Base-by-base conservation (phyloP, 2,797 vertebrate genomes). In the Rhincodon typus region DNA sequence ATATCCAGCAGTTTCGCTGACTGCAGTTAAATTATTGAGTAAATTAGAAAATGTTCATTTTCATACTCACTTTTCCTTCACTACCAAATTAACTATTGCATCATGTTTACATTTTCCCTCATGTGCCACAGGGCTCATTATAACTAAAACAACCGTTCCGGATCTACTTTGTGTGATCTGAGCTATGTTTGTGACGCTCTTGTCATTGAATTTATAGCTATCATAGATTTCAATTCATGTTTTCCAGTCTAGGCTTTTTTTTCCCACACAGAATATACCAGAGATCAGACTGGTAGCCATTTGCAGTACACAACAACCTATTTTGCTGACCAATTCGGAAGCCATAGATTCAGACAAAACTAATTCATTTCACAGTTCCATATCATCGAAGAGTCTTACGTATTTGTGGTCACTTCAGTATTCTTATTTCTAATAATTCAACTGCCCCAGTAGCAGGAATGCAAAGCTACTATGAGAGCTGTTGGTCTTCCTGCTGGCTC, bases 291-390 rank as follows among this genome's bases (percentile, higher is more conserved):
- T 94, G 38, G 17, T 46, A 50, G 66, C 42, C 67, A 94, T 94
- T 94, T 94, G 93, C 93, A 94, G 93, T 70, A 25, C 10, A 94
- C 66, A 94, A 50, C 67, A 42, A 94, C 42, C 93, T 67, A 94
- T 38, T 94, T 94, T 94, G 46, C 67, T 94, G 38, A 72, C 93
- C 38, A 30, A 70, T 94, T 94, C 93, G 27, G 67, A 94, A 69
- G 67, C 93, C 93, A 72, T 94, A 70, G 19, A 25, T 94, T 69
- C 93, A 72, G 50, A 50, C 67, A 27, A 94, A 42, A 42, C 66
- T 94, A 67, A 94, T 69, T 25, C 38, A 94, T 70, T 69, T 70
- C n/a, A 70, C 66, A 42, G 38, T 69, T 69, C n/a, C 42, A 42
- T 27, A 95, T 77, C 70, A 57, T 27, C 50, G 46, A 94, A 57